These are phyloP conservation scores for Stomatorhinus ivindoensis DNA, from an alignment of 2,113 vertebrate genomes.

Conservation along the genomic window DNA sequence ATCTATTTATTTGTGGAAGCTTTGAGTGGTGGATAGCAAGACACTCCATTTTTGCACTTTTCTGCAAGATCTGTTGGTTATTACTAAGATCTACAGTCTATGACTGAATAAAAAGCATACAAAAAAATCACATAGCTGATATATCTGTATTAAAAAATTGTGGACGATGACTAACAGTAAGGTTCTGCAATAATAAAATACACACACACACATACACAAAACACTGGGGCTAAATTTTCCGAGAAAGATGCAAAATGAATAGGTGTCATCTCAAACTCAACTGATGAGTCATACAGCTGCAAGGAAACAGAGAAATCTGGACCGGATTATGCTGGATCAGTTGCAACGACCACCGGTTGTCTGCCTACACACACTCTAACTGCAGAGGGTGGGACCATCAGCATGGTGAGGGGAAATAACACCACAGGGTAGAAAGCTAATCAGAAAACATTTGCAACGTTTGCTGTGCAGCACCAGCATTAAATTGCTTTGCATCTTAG, in stretches of 20 bases:
- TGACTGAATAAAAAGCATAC: background rate
- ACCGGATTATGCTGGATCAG: background rate
- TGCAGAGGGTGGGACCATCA: background rate
- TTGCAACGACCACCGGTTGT: background rate
- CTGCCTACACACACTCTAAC: background rate
- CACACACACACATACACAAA: too few species aligned
- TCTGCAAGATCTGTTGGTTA: background rate
- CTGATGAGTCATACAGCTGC: background rate
- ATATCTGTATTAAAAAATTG: background rate
- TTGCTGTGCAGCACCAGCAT: background rate
- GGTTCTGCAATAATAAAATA: background rate
- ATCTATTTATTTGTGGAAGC: constrained; percentile 13
- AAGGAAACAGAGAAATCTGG: background rate
- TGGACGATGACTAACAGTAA: background rate
- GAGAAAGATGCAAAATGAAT: constrained; percentile 1
- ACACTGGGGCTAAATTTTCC: background rate
- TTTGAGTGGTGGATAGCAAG: background rate
- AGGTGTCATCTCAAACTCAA: background rate
- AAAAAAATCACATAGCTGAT: background rate
- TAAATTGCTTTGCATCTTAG: background rate
- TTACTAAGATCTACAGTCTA: background rate
- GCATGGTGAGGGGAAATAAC: background rate
- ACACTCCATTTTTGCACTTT: constrained; percentile 7
- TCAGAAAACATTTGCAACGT: background rate
- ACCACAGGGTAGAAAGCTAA: background rate